phyloP scores from a whole-genome alignment of 2,888 invertebrate species.

The Leptinotarsa haldemani region DNA sequence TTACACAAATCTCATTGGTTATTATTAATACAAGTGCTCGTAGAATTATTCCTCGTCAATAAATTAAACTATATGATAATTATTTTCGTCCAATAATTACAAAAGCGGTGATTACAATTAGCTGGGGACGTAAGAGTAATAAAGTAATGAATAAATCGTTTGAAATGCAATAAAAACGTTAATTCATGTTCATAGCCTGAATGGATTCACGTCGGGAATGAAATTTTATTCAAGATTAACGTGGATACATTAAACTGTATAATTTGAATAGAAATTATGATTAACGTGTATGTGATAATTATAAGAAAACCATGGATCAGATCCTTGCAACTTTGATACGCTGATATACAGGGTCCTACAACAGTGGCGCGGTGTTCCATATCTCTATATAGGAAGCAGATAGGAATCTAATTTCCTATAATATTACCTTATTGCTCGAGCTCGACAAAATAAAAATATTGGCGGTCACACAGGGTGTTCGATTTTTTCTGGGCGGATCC shows the following conservation, averaged over 20 bases:
- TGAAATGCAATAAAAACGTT: not conserved
- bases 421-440: too few species aligned
- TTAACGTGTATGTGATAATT: not conserved
- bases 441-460: too few species aligned
- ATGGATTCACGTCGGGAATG: not conserved
- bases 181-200: slow-evolving; percentile 3
- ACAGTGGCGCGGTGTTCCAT: too few species aligned
- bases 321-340: too few species aligned
- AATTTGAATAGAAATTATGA: slow-evolving; percentile 12
- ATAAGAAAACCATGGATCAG: not conserved
- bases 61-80: not conserved
- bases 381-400: too few species aligned
- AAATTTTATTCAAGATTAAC: slow-evolving; percentile 5
- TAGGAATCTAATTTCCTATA: too few species aligned
- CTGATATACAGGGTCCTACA: too few species aligned
- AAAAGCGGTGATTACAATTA: not conserved
- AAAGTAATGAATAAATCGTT: slow-evolving; percentile 1
- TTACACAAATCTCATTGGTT: not conserved
- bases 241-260: not conserved
- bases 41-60: not conserved
- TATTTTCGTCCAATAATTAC: not conserved
- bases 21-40: not conserved
- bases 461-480: too few species aligned
- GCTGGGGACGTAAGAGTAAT: not conserved
- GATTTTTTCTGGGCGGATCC: too few species aligned